phyloP scores from a whole-genome alignment of 2,113 vertebrate species.

The Menidia beryllina region DNA sequence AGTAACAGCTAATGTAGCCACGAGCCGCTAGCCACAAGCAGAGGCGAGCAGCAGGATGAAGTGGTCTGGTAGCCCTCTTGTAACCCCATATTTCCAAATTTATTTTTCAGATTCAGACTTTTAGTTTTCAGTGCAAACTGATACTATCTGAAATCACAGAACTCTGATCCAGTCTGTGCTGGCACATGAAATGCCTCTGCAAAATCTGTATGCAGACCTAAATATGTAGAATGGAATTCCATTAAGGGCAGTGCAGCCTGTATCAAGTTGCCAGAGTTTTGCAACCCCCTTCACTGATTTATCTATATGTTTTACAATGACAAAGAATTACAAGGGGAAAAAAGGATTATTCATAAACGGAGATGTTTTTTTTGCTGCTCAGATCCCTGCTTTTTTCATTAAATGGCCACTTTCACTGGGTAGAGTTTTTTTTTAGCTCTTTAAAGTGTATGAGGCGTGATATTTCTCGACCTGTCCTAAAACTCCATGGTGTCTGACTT shows the following conservation, averaged over 20 bases:
- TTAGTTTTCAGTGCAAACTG: neutral
- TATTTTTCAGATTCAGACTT: neutral
- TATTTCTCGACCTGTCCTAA: neutral
- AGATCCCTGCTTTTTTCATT: neutral
- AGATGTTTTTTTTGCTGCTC: neutral
- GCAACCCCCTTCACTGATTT: neutral
- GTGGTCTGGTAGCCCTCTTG: neutral
- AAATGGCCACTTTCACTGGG: neutral
- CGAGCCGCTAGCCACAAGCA: neutral
- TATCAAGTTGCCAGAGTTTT: neutral
- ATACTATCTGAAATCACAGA: neutral
- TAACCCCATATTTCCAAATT: slow-evolving; percentile 2
- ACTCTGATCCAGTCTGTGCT: too few relatives aligned
- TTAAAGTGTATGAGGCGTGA: neutral
- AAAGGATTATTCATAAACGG: neutral
- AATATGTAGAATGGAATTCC: neutral
- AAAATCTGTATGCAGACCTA: neutral
- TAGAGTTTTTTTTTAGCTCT: neutral
- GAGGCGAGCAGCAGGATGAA: neutral
- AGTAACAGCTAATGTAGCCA: slow-evolving; percentile 1
- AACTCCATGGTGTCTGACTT: neutral
- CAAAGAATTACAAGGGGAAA: neutral
- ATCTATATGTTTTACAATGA: neutral
- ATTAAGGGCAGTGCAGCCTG: neutral
- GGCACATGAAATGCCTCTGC: too few relatives aligned